Base-by-base conservation (phyloP, 1,140 invertebrate genomes). In the Olivierus martensii region DNA sequence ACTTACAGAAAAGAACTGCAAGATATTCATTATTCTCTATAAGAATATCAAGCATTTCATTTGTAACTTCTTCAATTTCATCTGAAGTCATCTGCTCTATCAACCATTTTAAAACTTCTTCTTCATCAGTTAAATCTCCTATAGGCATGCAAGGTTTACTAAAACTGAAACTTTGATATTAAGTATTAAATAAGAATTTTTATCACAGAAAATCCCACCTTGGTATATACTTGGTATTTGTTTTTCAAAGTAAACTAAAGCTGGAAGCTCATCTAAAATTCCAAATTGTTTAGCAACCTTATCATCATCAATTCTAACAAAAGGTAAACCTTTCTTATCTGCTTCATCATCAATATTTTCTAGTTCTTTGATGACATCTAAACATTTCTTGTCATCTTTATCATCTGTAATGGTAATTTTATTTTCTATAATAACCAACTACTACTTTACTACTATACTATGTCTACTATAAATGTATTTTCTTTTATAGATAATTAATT, bases 301-400 rank as follows among this genome's bases (percentile, higher is more conserved):
- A 34, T 80, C 79, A 65, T 93, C 41, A 60, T 89, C 86, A 2
- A 65, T 65, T 44, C 64, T 65, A 5, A 65, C 62, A 35, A 65
- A 65, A 7, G 59, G 58, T 3, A 65, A 57, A 43, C 84, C 84
- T 51, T 89, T 69, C 55, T 80, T 72, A 70, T 93, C 88, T 69
- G 87, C 90, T 72, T 93, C 88, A 68, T 93, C 89, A 63, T 93
- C 89, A 66, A 93, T 93, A 65, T 91, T 92, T 72, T 94, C 89
- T 56, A 94, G 68, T 72, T 92, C 88, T 63, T 81, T 83, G 39
- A 94, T 73, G 42, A 90, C 84, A 65, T 79, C 79, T 65, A 85
- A 79, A 22, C 85, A 90, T 70, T 86, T 88, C 50, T 82, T 78
- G 64, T 90, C 85, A 63, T 91, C 87, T 65, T 89, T 87, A 65